Base-by-base conservation (phyloP, 2,113 vertebrate species). In the Corvus cornix region DNA sequence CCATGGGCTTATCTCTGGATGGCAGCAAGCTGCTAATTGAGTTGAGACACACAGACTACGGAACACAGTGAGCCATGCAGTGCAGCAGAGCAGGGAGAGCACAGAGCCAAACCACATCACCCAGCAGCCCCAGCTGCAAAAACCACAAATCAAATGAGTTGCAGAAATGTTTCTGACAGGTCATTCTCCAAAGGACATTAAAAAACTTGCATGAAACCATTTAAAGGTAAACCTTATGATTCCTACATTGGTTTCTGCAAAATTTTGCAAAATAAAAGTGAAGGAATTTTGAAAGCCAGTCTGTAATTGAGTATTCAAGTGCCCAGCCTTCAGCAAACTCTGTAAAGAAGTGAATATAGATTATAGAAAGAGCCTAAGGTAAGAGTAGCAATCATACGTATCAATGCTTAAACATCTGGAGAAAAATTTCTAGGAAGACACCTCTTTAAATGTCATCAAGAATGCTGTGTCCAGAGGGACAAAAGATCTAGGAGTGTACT, bases 1-100 rank as follows among this genome's bases (percentile, higher is more conserved):
- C 86, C 76, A 60, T 30, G 44, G 84, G 27, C 82, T 96, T 95
- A 92, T 94, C 85, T 90, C 75, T 63, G 72, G 46, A 87, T 81
- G 90, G 63, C 90, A 91, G 91, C 43, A 41, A 26, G 23, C 46
- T 77, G 56, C 51, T 96, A 66, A 90, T 60, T 74, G 94, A 89
- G 80, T 37, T 78, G 64, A 70, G 76, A 59, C 39, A 69, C 67
- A 20, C 0, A 53, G 67, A 27, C 53, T 26, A 16, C 0, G 5
- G 75, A 84, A 70, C 52, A 60, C 0, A 0, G 63, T 75, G 75
- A 84, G 39, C 53, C 59, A 46, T 3, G 51, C 17, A 60, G 77
- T 10, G 60, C 70, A 69, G 88, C 63, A 79, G 39, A 70, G 67
- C 58, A 77, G 49, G 59, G 73, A 49, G 31, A 84, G 67, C 58